Conservation (phyloP, 1,140 invertebrate genomes). For the Sitodiplosis mosellana region DNA sequence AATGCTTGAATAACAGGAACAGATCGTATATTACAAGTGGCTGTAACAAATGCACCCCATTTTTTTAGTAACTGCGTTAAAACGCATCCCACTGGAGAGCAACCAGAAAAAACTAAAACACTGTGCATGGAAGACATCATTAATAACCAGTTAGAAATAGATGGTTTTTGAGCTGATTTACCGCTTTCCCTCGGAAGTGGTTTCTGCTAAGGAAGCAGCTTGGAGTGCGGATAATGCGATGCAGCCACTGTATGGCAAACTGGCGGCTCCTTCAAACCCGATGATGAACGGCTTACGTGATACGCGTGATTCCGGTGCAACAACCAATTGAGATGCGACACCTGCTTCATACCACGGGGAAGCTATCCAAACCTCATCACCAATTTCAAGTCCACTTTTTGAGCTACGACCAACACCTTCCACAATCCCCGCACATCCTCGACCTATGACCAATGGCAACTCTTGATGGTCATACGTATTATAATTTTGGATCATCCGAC, state of each 20-base stretch:
- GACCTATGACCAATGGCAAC: constrained; percentile 41
- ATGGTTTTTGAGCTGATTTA: constrained; percentile 12
- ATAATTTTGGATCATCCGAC: constrained; percentile 14
- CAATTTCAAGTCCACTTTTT: constrained; percentile 39
- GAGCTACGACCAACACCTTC: constrained; percentile 34
- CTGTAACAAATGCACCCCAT: constrained; percentile 42
- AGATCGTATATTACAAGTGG: constrained; percentile 31
- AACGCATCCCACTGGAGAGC: constrained; percentile 49
- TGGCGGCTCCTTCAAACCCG: constrained; percentile 45
- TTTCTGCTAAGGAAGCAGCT: constrained; percentile 30
- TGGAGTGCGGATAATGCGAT: constrained; percentile 46
- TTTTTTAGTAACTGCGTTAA: constrained; percentile 47
- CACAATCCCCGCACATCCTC: constrained; percentile 48
- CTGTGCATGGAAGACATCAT: constrained; percentile 25
- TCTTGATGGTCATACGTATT: constrained; percentile 11
- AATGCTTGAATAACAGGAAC: constrained; percentile 32
- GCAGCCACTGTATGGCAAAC: constrained; percentile 49
- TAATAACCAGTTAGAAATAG: no score
- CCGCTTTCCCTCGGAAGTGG: constrained; percentile 37
- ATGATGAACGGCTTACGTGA: constrained; percentile 44
- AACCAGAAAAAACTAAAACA: constrained; percentile 46
- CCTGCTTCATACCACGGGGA: constrained; percentile 37
- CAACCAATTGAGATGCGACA: constrained; percentile 39
- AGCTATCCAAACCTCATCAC: constrained; percentile 43
- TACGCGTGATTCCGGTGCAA: constrained; percentile 34